phyloP scores from a whole-genome alignment of 2,797 vertebrate genomes.

The Esox masquinongy region DNA sequence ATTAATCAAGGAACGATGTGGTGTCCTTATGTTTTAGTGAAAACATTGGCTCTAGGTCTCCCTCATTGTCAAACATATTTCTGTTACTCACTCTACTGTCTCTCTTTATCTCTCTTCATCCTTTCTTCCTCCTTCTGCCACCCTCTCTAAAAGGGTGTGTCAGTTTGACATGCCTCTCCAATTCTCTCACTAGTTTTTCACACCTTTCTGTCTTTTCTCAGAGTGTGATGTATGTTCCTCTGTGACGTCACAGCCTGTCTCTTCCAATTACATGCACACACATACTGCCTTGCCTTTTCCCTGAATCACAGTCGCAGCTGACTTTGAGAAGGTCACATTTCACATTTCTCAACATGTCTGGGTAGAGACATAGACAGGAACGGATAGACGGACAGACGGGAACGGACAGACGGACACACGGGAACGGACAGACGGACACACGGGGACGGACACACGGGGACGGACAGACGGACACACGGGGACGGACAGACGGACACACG shows the following conservation, averaged over 20 bases:
- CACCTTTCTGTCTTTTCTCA: constrained; percentile 6
- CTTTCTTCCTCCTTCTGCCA: background rate
- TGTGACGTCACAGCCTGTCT: background rate
- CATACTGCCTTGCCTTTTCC: constrained; percentile 30
- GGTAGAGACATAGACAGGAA: constrained; percentile 36
- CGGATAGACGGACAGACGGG: too few relatives aligned
- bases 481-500: too few relatives aligned
- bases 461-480: too few relatives aligned
- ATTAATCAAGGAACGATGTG: constrained; percentile 72
- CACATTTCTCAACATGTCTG: constrained; percentile 51
- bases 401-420: background rate
- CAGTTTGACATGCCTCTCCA: background rate
- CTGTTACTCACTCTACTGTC: background rate
- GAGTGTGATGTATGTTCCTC: constrained; percentile 6
- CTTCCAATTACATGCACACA: constrained; percentile 29
- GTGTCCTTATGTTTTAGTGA: constrained; percentile 77
- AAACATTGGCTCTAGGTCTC: constrained; percentile 60
- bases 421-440: too few relatives aligned
- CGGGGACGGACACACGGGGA: too few relatives aligned
- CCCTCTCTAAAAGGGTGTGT: background rate
- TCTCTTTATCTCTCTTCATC: background rate
- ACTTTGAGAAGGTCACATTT: constrained; percentile 70
- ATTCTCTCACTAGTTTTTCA: background rate
- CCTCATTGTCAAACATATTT: constrained; percentile 46
- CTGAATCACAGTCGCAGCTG: constrained; percentile 50